Base-by-base conservation (phyloP, 1,140 invertebrate genomes). In the Zaprionus lachaisei region DNA sequence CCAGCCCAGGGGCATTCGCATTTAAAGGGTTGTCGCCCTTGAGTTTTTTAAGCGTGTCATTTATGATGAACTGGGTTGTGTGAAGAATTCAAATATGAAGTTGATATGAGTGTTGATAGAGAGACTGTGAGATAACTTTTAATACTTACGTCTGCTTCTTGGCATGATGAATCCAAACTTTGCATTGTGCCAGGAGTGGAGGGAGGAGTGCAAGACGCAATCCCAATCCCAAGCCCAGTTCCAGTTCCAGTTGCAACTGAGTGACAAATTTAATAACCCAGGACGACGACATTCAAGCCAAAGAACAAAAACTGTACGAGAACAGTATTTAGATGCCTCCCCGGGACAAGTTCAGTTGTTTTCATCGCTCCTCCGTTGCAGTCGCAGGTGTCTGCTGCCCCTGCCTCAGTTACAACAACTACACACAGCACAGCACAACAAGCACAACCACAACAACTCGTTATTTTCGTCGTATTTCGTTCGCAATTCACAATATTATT, bases 91-190 rank as follows among this genome's bases (percentile, higher is more conserved):
- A 5, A 49, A 62, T 17, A 31, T 47, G 41, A 49, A 15, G 11
- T 2, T 49, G 4, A 9, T 26, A 62, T 47, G 4, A 41, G 4
- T 62, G 41, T 47, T 62, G 24, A 28, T 62, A 12, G 26, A 9
- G n/a, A 17, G 12, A 14, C 6, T 41, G 12, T 9, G 34, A 22
- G 1, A 60, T 11, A 14, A 58, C 14, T 20, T 20, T 7, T 31
- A 4, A 65, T 69, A 94, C 94, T 93, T 92, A 94, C 94, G 92
- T 95, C 94, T 93, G 94, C 94, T 94, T 95, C 94, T 93, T 94
- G 94, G 94, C 94, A 94, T 94, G 94, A 93, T 91, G 94, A 94
- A 92, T 94, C 94, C 94, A 94, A 93, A 92, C 94, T 94, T 94
- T 94, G 94, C 94, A 95, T 95, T 92, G 93, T 94, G 94, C 87